These are phyloP conservation scores for Drosophila persimilis DNA, from an alignment of 1,140 invertebrate genomes.

Conservation along the genomic window DNA sequence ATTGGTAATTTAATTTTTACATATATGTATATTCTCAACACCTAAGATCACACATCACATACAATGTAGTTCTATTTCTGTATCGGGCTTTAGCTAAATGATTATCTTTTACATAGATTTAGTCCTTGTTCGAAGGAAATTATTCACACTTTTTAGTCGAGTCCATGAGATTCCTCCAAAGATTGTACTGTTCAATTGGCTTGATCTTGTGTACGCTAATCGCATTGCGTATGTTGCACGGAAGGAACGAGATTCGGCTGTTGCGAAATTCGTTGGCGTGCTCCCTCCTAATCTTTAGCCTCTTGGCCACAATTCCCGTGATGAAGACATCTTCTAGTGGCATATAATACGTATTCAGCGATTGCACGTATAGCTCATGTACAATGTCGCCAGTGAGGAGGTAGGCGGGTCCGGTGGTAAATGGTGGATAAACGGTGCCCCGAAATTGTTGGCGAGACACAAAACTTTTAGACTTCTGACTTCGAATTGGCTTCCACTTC, in stretches of 20 bases:
- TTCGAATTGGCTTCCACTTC: slow-evolving; percentile 84
- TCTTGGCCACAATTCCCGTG: slow-evolving; percentile 93
- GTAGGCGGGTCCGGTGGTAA: slow-evolving; percentile 94
- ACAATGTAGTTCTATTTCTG: no score
- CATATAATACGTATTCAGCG: slow-evolving; percentile 88
- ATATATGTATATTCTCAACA: no score
- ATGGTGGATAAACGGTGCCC: slow-evolving; percentile 89
- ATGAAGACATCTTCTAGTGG: slow-evolving; percentile 95
- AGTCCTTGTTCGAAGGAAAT: no score
- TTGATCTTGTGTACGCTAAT: slow-evolving; percentile 95
- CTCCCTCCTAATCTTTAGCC: slow-evolving; percentile 87
- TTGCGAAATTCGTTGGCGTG: slow-evolving; percentile 90
- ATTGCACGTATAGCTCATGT: slow-evolving; percentile 86
- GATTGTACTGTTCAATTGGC: slow-evolving; percentile 93
- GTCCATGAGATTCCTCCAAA: slow-evolving; percentile 94
- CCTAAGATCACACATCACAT: no score
- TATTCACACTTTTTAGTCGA: slow-evolving; percentile 89
- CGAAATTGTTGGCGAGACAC: slow-evolving; percentile 85
- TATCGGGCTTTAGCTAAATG: no score
- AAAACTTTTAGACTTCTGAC: no score
- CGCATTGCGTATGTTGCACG: slow-evolving; percentile 90
- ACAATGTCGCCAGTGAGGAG: slow-evolving; percentile 88
- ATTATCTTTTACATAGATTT: no score
- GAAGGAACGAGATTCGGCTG: slow-evolving; percentile 89
- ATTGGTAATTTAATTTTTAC: no score